Evolutionary conservation across 2,888 invertebrate genomes (phyloP).

Genomic region (Palloptera scutellata): DNA sequence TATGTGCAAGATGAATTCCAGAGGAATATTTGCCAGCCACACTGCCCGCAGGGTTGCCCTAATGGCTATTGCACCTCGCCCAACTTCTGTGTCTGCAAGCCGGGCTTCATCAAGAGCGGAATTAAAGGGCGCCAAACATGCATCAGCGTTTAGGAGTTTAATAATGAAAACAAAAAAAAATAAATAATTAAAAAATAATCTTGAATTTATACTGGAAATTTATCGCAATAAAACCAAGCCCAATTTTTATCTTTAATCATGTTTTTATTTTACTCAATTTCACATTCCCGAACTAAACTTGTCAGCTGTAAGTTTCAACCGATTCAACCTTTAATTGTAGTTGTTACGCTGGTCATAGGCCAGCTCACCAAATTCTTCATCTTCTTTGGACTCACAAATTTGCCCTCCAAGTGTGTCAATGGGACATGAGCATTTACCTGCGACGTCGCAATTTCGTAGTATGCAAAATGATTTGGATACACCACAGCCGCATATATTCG

Average conservation of each 20-base stretch:
- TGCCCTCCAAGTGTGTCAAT: slow-evolving; percentile 51
- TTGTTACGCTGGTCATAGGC: slow-evolving; percentile 40
- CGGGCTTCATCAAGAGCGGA: slow-evolving; percentile 68
- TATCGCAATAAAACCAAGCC: too few relatives aligned
- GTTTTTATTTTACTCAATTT: too few relatives aligned
- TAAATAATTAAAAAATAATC: too few relatives aligned
- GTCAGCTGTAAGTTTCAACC: slow-evolving; percentile 47
- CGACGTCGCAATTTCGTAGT: slow-evolving; percentile 47
- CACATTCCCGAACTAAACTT: too few relatives aligned
- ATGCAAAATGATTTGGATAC: slow-evolving; percentile 47
- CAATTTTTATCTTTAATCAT: too few relatives aligned
- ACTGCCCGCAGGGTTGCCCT: slow-evolving; percentile 75
- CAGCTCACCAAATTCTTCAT: slow-evolving; percentile 40
- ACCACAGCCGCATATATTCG: slow-evolving; percentile 61
- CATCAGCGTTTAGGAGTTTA: slow-evolving; percentile 54
- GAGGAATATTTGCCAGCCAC: slow-evolving; percentile 67
- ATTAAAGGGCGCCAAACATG: slow-evolving; percentile 69
- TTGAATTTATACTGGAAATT: too few relatives aligned
- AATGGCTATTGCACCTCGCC: slow-evolving; percentile 79
- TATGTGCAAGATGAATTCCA: slow-evolving; percentile 64
- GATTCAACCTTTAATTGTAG: slow-evolving; percentile 50
- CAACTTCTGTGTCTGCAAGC: slow-evolving; percentile 77
- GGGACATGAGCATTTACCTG: slow-evolving; percentile 50
- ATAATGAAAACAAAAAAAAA: too few relatives aligned
- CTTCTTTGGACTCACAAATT: slow-evolving; percentile 43